Evolutionary conservation across 2,113 vertebrate species (phyloP).

Genomic region (Macroglossus sobrinus): DNA sequence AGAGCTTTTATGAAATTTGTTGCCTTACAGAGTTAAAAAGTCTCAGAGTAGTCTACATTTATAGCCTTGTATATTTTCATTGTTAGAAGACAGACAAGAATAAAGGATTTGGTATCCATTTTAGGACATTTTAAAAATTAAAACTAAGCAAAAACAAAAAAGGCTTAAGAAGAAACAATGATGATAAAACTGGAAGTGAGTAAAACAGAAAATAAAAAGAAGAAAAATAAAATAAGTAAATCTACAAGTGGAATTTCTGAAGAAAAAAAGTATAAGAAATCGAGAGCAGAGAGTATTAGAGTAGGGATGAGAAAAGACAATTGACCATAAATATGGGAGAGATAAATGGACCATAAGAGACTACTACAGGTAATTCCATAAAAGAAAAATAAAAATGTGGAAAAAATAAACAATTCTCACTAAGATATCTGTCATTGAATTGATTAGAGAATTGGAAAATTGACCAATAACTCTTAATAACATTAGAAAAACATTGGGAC

Average conservation of each 20-base stretch:
- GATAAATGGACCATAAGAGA: not conserved
- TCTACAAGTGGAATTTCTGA: not conserved
- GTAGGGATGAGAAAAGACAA: not conserved
- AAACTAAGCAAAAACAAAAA: not conserved
- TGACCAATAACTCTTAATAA: not conserved
- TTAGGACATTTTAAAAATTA: not conserved
- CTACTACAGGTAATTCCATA: not conserved
- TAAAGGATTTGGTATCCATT: not conserved
- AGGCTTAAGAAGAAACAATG: not conserved
- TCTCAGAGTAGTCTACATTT: not conserved
- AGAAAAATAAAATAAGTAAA: not conserved
- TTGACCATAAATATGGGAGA: not conserved
- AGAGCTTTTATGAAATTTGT: not conserved
- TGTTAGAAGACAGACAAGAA: not conserved
- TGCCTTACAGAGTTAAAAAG: not conserved
- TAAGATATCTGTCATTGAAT: not conserved
- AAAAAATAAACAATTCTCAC: not conserved
- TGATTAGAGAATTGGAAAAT: not conserved
- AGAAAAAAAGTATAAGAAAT: not conserved
- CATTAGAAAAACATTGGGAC: not conserved
- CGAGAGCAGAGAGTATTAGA: not conserved
- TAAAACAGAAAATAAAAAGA: not conserved
- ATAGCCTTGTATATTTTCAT: not conserved
- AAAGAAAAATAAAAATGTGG: not conserved
- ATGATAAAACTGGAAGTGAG: not conserved